Percentiles rank a stretch among this genome's conserved stretches.
Evolutionary conservation across 1,140 invertebrate species (phyloP).

Genomic region (Drosophila lini): DNA sequence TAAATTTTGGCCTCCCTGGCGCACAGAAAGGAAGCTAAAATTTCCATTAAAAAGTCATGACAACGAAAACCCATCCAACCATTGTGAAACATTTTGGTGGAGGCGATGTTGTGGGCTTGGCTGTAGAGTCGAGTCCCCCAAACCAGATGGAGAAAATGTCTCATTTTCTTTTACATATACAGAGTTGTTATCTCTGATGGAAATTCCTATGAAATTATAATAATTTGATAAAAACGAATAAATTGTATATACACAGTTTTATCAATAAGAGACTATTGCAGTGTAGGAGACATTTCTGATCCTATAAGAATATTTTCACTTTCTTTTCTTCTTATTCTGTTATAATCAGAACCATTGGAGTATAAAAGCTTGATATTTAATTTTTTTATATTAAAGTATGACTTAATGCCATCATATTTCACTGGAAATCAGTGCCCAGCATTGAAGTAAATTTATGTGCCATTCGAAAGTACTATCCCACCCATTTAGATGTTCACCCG

Average conservation of each 20-base stretch:
- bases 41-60: conserved; percentile 65
- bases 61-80: conserved; percentile 49
- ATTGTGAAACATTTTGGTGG: conserved; percentile 27
- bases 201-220: not conserved
- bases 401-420: not conserved
- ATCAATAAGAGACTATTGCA: not conserved
- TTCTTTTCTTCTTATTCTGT: not conserved
- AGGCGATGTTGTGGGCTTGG: conserved; percentile 26
- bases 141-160: conserved; percentile 15
- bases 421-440: conserved; percentile 6
- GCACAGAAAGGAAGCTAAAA: conserved; percentile 34
- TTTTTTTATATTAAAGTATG: not conserved
- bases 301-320: not conserved
- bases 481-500: conserved; percentile 23
- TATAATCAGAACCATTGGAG: not conserved
- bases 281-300: not conserved
- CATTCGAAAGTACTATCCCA: conserved; percentile 29
- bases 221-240: not conserved
- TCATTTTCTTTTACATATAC: conserved; percentile 3
- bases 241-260: not conserved
- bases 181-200: not conserved
- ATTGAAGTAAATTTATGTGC: not conserved
- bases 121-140: conserved; percentile 19
- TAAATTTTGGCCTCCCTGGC: conserved; percentile 35
- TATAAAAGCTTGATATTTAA: not conserved